Evolutionary conservation across 2,888 invertebrate genomes (phyloP), one percentile per base, ranked within the genome.

Genomic region (Kryphioiulus occultus): DNA sequence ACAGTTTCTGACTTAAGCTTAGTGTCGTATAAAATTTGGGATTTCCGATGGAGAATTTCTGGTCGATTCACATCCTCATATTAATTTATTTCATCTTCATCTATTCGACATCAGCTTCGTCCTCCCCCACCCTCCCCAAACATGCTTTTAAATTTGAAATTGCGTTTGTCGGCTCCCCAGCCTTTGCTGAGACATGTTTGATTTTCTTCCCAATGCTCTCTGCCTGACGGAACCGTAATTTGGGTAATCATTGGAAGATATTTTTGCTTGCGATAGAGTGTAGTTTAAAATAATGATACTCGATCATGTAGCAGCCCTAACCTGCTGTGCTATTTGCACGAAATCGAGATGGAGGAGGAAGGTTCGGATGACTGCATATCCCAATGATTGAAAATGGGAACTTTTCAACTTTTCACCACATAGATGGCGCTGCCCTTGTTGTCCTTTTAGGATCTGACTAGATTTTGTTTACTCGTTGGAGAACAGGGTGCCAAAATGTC

Each of bases 11-110:
- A n/a, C n/a, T n/a, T n/a, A n/a, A n/a, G n/a, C 35, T 35, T 35
- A 7, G 35, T 35, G 35, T 35, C 3, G 35, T 7, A 35, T 35
- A 7, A 35, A 35, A 35, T 35, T 4, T 35, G 35, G 2, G 7
- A 7, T 35, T 7, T 35, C 35, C 7, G 35, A 35, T 4, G 3
- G 35, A 2, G 35, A 35, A 35, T 35, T 35, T 4, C 35, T 35
- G 35, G 35, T 7, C 35, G 35, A 35, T 35, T 2, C 35, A 35
- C 2, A 35, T 35, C 35, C 35, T 35, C 35, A 35, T 7, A 35
- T 68, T 68, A 68, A 68, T 68, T 68, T 68, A 68, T 68, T 68
- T 68, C 59, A 68, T 68, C 59, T 68, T 68, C 59, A 68, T 68
- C 59, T 68, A 68, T 68, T 53, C 22, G 2, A 5, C 59, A 68